Evolutionary conservation across 2,797 vertebrate genomes (phyloP), one percentile per base, ranked within the genome.

Genomic region (Nyctibius grandis): DNA sequence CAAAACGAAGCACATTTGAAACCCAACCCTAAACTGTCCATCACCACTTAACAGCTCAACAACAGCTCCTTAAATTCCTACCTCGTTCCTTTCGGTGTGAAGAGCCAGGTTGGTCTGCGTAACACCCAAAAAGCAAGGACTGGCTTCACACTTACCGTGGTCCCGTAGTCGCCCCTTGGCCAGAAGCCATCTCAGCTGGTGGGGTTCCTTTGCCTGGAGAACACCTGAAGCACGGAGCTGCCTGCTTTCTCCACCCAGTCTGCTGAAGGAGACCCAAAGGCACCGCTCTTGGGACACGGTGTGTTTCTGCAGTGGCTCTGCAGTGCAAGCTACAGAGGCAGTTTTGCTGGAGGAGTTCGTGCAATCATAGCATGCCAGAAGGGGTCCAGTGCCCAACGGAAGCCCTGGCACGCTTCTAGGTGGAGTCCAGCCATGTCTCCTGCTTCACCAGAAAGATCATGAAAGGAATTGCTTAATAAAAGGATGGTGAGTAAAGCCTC

Each of bases 121-220:
- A n/a, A n/a, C 26, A 51, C 61, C 33, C 59, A 20, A 6, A 28
- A 56, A 76, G 18, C 44, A 36, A 70, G 29, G 60, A 9, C 5
- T 1, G 18, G 40, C 45, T 31, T 91, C 51, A 50, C 42, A 22
- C 6, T 14, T 25, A 6, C 38, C 0, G 0, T 11, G 50, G n/a
- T 45, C 22, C 53, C 0, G 0, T 11, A 23, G 20, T 15, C 0
- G 0, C 38, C 17, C n/a, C 42, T 76, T 31, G 42, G 14, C n/a
- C 48, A n/a, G 42, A 7, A 88, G 26, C 47, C 20, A 11, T 54
- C 81, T 60, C 17, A 21, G 59, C 20, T 34, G 25, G 7, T 29
- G 69, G 22, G 12, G 5, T 59, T 33, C 22, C 50, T 19, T 61
- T 51, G 22, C 40, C 25, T 12, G 33, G 29, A 60, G 45, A 53